Evolutionary conservation across 2,797 vertebrate species (phyloP), one percentile per base, ranked within the genome.

Genomic region (Tympanoctomys barrerae): DNA sequence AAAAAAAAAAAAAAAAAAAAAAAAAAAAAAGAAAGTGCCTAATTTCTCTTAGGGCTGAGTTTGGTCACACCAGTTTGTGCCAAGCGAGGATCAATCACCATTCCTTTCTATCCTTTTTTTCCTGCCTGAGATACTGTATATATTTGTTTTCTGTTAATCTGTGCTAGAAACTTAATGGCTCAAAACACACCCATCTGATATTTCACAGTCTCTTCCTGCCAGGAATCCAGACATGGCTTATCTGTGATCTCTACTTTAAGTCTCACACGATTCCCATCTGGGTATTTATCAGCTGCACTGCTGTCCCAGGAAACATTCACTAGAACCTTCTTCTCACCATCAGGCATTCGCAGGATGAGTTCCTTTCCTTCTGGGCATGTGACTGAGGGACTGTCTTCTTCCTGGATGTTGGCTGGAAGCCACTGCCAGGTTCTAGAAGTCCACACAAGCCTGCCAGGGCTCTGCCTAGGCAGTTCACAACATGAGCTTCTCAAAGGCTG

Each of bases 311-410:
- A 59, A 52, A 57, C 19, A 22, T 52, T 33, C 16, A 31, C 24
- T 21, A 26, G 52, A 62, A 46, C 52, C 73, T 21, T 42, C 26
- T 66, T 89, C 80, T 64, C 54, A 4, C 52, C 94, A 70, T 82
- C 78, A 71, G 73, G 36, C 54, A 16, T 31, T 81, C 64, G 90
- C n/a, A 77, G 75, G 84, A 49, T 92, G 75, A 87, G 57, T 92
- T 80, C 42, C 54, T 71, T 89, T 83, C 64, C 71, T 81, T n/a
- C 68, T 39, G 16, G 26, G 28, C 64, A 8, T 39, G 9, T 82
- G 49, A 52, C 39, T 5, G n/a, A 87, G 85, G n/a, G 52, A 59
- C 78, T 59, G n/a, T 81, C 9, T 68, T 77, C 70, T 66, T 39
- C 59, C 75, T 26, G 21, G n/a, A 71, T 79, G 31, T 88, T 95